These are phyloP conservation scores for Leucoma salicis DNA, from an alignment of 2,888 invertebrate genomes.

Conservation along the genomic window DNA sequence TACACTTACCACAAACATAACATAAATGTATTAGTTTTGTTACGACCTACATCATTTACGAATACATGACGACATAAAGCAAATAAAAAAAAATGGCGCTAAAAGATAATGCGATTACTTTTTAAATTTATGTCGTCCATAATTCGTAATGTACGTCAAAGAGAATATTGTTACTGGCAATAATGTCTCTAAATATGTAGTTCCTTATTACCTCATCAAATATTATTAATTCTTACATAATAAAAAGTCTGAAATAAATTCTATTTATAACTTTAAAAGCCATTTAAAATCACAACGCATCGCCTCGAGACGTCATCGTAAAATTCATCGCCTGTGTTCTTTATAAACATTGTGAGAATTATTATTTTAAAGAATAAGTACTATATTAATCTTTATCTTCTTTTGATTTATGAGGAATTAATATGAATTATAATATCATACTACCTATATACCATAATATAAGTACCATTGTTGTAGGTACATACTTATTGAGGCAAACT, in stretches of 20 bases:
- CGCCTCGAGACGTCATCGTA: conserved; percentile 11
- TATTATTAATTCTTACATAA: conserved; percentile 19
- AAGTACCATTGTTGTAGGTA: too few relatives aligned
- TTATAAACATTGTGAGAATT: conserved; percentile 20
- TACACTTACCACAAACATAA: too few relatives aligned
- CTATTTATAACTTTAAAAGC: conserved; percentile 29
- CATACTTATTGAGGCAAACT: too few relatives aligned
- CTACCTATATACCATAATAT: too few relatives aligned
- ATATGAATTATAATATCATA: too few relatives aligned
- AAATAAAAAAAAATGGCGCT: conserved; percentile 2
- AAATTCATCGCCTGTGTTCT: conserved; percentile 18
- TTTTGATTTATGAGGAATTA: neutral
- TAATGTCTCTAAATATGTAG: conserved; percentile 20
- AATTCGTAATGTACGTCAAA: conserved; percentile 10
- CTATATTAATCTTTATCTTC: neutral
- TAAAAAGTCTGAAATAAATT: conserved; percentile 26
- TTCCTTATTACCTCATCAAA: conserved; percentile 29
- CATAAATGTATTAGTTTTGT: too few relatives aligned
- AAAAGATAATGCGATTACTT: conserved; percentile 2
- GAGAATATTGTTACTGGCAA: conserved; percentile 19
- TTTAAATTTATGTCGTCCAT: conserved; percentile 6
- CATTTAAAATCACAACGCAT: conserved; percentile 22
- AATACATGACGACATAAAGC: too few relatives aligned
- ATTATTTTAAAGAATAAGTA: conserved; percentile 8
- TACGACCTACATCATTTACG: too few relatives aligned